Conservation (phyloP, 1,140 invertebrate species). For the Mylabris phalerata region DNA sequence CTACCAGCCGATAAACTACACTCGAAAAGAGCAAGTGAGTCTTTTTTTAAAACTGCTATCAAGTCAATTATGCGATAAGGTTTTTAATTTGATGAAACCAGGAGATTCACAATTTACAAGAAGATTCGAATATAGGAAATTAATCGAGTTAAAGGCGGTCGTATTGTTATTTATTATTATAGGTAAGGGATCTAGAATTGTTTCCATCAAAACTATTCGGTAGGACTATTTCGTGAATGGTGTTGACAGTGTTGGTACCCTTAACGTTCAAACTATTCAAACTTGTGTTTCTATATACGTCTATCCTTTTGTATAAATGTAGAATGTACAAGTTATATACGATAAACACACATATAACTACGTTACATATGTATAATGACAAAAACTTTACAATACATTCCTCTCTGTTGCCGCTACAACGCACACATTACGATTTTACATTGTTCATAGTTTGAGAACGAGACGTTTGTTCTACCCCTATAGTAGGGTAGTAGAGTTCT, state of each 20-base stretch:
- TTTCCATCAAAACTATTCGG: conserved; percentile 11
- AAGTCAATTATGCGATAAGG: too few species aligned
- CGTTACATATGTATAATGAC: conserved; percentile 4
- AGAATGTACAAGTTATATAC: background rate
- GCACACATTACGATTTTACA: conserved; percentile 14
- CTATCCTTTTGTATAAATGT: conserved; percentile 1
- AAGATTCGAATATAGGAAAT: too few species aligned
- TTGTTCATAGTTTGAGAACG: conserved; percentile 7
- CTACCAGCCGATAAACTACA: too few species aligned
- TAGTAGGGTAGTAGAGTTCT: too few species aligned
- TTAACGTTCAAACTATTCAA: conserved; percentile 12
- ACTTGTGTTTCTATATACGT: background rate
- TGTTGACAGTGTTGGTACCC: background rate
- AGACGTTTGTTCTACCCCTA: too few species aligned
- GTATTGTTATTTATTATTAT: conserved; percentile 7
- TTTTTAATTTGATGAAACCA: too few species aligned
- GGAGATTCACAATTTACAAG: too few species aligned
- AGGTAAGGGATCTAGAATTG: background rate
- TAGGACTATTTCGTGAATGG: conserved; percentile 5
- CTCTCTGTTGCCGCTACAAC: conserved; percentile 3
- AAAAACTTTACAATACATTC: conserved; percentile 13
- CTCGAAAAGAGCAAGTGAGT: too few species aligned
- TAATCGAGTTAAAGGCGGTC: too few species aligned
- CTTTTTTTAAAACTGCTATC: too few species aligned
- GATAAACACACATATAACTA: too few species aligned